These are phyloP conservation scores for Bubo bubo DNA, from an alignment of 2,113 vertebrate genomes.

Conservation along the genomic window DNA sequence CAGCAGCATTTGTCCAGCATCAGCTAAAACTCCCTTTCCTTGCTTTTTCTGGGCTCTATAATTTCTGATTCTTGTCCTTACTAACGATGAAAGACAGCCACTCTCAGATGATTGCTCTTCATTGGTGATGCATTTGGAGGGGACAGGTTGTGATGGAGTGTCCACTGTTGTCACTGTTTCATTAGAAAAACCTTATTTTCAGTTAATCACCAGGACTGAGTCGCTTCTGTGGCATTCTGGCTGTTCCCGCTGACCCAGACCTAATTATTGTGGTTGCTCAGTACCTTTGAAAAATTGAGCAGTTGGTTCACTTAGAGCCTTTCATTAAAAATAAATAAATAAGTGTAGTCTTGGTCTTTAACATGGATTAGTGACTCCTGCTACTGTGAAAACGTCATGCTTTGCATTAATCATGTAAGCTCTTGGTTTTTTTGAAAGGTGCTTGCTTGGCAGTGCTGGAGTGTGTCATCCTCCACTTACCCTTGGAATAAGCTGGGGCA, in stretches of 20 bases:
- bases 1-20: not conserved
- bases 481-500: not conserved
- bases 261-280: not conserved
- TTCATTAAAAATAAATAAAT: constrained; percentile 40
- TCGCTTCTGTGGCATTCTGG: not conserved
- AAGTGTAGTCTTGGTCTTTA: not conserved
- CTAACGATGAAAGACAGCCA: not conserved
- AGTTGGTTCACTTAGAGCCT: not conserved
- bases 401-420: not conserved
- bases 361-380: not conserved
- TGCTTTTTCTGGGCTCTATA: not conserved
- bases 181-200: not conserved
- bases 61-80: not conserved
- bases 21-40: not conserved
- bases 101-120: not conserved
- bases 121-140: not conserved
- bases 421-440: not conserved
- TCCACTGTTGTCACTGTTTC: not conserved
- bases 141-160: not conserved
- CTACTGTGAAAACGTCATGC: not conserved
- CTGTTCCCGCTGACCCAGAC: constrained; percentile 20
- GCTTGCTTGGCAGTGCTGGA: not conserved
- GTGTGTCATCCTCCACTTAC: not conserved
- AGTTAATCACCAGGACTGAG: constrained; percentile 7
- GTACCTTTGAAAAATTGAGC: constrained; percentile 16